Percentiles rank a stretch among this genome's conserved stretches.
These are phyloP conservation scores for Pangasius krempfi DNA, from an alignment of 2,797 vertebrate species.

Conservation along the genomic window DNA sequence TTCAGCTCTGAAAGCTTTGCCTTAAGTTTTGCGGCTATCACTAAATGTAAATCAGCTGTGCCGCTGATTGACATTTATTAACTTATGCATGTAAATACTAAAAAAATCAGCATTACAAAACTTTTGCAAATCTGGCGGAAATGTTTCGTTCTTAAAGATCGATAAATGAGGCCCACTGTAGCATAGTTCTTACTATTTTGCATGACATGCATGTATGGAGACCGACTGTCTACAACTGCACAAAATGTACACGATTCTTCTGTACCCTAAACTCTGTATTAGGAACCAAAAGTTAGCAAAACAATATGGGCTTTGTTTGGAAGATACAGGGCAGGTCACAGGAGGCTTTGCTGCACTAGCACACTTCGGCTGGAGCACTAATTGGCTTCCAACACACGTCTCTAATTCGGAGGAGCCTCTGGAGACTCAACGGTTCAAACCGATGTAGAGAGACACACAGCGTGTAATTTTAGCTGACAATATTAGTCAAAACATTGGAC, in stretches of 20 bases:
- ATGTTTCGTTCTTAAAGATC: not conserved
- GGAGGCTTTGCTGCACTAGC: slow-evolving; percentile 11
- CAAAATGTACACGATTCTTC: slow-evolving; percentile 23
- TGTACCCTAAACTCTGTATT: slow-evolving; percentile 28
- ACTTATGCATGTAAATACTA: not conserved
- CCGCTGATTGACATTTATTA: not conserved
- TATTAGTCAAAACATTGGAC: not conserved
- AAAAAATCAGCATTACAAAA: not conserved
- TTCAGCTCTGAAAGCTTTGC: not conserved
- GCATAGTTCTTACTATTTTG: not conserved
- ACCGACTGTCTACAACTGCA: not conserved
- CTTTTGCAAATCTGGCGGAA: not conserved
- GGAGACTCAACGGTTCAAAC: slow-evolving; percentile 9
- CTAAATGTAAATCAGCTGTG: not conserved
- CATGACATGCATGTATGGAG: not conserved
- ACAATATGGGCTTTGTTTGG: slow-evolving; percentile 39
- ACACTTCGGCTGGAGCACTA: slow-evolving; percentile 32
- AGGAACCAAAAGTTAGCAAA: slow-evolving; percentile 14
- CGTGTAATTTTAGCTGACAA: not conserved
- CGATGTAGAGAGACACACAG: not conserved
- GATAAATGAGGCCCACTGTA: not conserved
- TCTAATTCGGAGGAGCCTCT: not conserved
- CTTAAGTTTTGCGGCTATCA: not conserved
- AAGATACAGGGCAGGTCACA: slow-evolving; percentile 25
- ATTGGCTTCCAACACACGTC: slow-evolving; percentile 41